Evolutionary conservation across 1,140 invertebrate genomes (phyloP).

Genomic region (Platyura marginata): DNA sequence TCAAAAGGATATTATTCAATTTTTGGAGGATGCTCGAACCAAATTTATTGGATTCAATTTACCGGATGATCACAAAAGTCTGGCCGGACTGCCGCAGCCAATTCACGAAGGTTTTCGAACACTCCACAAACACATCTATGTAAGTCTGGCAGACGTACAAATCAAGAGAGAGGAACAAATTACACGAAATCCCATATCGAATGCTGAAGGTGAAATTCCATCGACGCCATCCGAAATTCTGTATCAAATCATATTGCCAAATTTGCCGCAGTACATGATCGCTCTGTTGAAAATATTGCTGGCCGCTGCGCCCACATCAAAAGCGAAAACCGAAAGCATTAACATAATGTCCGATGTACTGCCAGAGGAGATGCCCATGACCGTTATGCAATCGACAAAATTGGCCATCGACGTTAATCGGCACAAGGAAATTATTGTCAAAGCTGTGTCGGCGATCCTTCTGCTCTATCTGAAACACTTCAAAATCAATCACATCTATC

Average conservation of each 20-base stretch:
- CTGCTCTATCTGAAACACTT: conserved; percentile 92
- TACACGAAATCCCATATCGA: conserved; percentile 55
- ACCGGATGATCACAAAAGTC: conserved; percentile 63
- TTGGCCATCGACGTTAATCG: conserved; percentile 93
- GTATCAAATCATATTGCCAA: conserved; percentile 81
- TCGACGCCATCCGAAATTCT: conserved; percentile 71
- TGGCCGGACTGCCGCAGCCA: conserved; percentile 83
- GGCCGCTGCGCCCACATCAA: conserved; percentile 92
- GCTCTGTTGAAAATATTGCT: conserved; percentile 91
- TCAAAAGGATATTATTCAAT: conserved; percentile 79
- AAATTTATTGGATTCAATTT: conserved; percentile 93
- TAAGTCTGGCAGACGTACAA: conserved; percentile 65
- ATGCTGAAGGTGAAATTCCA: conserved; percentile 48
- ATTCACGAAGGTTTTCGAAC: conserved; percentile 90
- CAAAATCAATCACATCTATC: conserved; percentile 97
- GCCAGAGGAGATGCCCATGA: conserved; percentile 94
- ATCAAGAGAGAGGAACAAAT: conserved; percentile 70
- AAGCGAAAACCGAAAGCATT: conserved; percentile 94
- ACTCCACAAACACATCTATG: conserved; percentile 60
- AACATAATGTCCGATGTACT: conserved; percentile 96
- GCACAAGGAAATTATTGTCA: conserved; percentile 98
- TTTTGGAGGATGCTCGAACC: conserved; percentile 73
- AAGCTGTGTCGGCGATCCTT: conserved; percentile 89
- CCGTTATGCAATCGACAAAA: conserved; percentile 92
- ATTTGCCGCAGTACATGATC: conserved; percentile 93